Evolutionary conservation across 2,113 vertebrate genomes (phyloP).

Genomic region (Entelurus aequoreus): DNA sequence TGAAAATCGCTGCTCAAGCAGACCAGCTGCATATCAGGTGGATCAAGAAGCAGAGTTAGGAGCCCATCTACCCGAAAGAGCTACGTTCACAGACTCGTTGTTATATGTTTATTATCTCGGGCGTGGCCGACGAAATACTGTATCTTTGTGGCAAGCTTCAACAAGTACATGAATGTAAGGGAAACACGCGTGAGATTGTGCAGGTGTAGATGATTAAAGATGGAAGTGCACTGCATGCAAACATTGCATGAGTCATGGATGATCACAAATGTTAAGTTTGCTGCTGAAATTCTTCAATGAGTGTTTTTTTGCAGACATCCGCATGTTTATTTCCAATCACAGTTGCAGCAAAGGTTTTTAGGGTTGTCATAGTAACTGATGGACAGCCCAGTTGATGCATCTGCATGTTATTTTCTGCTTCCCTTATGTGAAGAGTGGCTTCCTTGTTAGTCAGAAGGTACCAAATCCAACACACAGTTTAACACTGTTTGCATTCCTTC

Average conservation of each 20-base stretch:
- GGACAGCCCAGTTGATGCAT: not conserved
- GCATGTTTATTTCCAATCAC: conserved; percentile 2
- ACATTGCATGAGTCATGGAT: not conserved
- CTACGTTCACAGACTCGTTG: no score
- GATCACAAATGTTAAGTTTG: not conserved
- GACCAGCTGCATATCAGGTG: no score
- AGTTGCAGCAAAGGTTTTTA: not conserved
- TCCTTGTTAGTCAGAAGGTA: conserved; percentile 49
- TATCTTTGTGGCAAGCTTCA: no score
- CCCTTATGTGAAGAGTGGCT: conserved; percentile 13
- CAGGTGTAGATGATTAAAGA: not conserved
- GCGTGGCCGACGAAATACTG: no score
- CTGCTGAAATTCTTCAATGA: conserved; percentile 3
- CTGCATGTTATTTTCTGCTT: conserved; percentile 33
- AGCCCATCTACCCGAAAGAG: no score
- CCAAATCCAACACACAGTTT: conserved; percentile 41
- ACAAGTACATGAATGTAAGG: no score
- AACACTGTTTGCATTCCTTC: conserved; percentile 62
- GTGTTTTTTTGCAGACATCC: not conserved
- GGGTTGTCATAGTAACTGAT: not conserved
- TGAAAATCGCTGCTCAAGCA: no score
- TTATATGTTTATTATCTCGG: no score
- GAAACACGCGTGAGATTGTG: not conserved
- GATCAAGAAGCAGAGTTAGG: no score
- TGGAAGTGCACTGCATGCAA: conserved; percentile 25